Conservation (phyloP, 2,888 invertebrate genomes). For the Harmothoe impar region DNA sequence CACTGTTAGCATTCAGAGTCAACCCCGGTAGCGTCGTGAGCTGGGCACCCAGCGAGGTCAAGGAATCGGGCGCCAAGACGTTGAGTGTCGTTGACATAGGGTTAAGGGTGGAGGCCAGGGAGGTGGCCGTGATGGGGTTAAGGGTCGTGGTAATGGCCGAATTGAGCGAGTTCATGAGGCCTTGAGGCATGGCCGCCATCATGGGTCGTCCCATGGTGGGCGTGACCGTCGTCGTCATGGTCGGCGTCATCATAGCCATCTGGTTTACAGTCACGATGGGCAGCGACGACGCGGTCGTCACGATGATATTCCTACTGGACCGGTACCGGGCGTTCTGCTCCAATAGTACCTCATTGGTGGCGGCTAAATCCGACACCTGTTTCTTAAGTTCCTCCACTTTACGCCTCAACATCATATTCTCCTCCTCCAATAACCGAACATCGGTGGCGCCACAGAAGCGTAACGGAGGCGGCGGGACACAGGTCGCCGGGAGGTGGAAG, state of each 20-base stretch:
- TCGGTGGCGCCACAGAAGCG: constrained; percentile 54
- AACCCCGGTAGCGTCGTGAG: constrained; percentile 60
- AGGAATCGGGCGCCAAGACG: constrained; percentile 56
- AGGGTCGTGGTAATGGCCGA: constrained; percentile 41
- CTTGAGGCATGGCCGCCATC: constrained; percentile 71
- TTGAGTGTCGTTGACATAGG: constrained; percentile 62
- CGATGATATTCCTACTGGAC: constrained; percentile 75
- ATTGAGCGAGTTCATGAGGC: constrained; percentile 20
- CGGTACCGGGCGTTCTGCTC: constrained; percentile 90
- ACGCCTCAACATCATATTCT: constrained; percentile 88
- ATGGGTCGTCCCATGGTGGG: constrained; percentile 86
- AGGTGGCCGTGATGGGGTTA: constrained; percentile 66
- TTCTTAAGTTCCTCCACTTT: constrained; percentile 89
- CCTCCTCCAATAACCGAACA: constrained; percentile 85
- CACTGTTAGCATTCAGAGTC: constrained; percentile 68
- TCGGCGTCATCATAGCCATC: constrained; percentile 79
- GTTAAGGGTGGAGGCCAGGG: constrained; percentile 51
- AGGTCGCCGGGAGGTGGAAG: constrained; percentile 72
- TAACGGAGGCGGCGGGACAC: constrained; percentile 42
- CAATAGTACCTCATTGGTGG: constrained; percentile 90
- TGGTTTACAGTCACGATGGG: constrained; percentile 80
- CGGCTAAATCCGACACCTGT: constrained; percentile 88
- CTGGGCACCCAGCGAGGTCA: constrained; percentile 17
- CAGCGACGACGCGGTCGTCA: constrained; percentile 71
- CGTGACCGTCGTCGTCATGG: constrained; percentile 85